phyloP scores from a whole-genome alignment of 2,113 vertebrate genomes.

The Chaetorhynchus papuensis region DNA sequence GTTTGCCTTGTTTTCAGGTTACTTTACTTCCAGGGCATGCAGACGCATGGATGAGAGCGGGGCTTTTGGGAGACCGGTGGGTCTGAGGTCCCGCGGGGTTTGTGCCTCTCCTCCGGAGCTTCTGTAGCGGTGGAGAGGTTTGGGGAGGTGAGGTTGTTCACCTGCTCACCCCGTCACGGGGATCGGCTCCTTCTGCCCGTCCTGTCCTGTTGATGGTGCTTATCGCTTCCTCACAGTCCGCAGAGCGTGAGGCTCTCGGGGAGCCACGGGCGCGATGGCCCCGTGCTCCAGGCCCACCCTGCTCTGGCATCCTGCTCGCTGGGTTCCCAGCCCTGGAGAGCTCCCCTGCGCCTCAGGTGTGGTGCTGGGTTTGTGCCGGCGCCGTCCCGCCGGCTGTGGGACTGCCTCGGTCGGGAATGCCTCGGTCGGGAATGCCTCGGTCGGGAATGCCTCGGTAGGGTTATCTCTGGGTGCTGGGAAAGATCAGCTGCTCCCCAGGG shows the following conservation, averaged over 20 bases:
- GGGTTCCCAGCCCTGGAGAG: not conserved
- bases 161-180: accelerated
- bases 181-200: not conserved
- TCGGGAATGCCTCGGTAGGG: accelerated
- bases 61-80: not conserved
- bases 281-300: slow-evolving; percentile 34
- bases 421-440: accelerated
- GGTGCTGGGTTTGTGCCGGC: not conserved
- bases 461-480: not conserved
- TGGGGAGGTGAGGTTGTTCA: not conserved
- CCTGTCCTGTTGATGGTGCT: not conserved
- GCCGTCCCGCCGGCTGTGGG: not conserved
- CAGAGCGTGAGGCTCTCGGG: not conserved
- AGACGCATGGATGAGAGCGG: not conserved
- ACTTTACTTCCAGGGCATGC: not conserved
- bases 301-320: slow-evolving; percentile 36
- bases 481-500: too few species aligned
- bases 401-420: not conserved
- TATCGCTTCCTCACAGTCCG: not conserved
- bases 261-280: not conserved
- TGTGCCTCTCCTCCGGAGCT: accelerated
- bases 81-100: not conserved
- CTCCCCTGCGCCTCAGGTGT: not conserved
- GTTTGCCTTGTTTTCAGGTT: not conserved
- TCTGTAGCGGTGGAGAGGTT: not conserved